These are phyloP conservation scores for Cyclura pinguis DNA, from an alignment of 2,797 vertebrate genomes.

Conservation along the genomic window DNA sequence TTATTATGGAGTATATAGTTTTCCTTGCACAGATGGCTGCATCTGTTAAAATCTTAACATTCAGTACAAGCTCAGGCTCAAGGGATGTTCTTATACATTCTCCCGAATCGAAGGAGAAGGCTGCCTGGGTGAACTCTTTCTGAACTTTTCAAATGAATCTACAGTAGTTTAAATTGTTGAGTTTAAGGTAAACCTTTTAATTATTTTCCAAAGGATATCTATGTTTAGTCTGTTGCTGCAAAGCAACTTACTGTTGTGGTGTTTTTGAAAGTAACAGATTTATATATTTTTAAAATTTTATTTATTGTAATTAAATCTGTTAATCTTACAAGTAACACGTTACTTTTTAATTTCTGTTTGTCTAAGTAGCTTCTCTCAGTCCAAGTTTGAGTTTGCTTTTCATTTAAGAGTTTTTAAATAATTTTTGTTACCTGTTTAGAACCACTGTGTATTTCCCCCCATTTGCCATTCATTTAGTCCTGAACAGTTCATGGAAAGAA, in stretches of 20 bases:
- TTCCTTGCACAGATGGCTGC: neutral
- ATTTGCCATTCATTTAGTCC: rapidly evolving
- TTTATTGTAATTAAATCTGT: too few relatives aligned
- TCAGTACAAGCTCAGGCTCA: rapidly evolving
- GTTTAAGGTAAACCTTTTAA: neutral
- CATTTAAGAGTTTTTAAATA: neutral
- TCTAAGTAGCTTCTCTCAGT: neutral
- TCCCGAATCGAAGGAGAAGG: rapidly evolving
- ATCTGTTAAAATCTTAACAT: rapidly evolving
- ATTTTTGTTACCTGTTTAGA: neutral
- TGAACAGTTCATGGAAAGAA: neutral
- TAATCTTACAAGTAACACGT: too few relatives aligned
- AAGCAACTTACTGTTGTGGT: too few relatives aligned
- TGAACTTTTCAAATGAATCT: slow-evolving; percentile 32
- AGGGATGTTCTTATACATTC: neutral
- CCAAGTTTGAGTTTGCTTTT: neutral
- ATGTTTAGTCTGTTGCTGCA: too few relatives aligned
- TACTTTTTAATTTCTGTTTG: neutral
- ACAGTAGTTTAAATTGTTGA: slow-evolving; percentile 7
- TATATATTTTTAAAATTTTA: too few relatives aligned
- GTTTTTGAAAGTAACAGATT: too few relatives aligned
- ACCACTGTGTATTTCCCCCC: neutral
- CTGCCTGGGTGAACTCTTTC: slow-evolving; percentile 13
- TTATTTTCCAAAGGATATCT: too few relatives aligned
- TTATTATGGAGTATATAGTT: neutral